Evolutionary conservation across 2,797 vertebrate genomes (phyloP).

Genomic region (Hemibagrus guttatus): DNA sequence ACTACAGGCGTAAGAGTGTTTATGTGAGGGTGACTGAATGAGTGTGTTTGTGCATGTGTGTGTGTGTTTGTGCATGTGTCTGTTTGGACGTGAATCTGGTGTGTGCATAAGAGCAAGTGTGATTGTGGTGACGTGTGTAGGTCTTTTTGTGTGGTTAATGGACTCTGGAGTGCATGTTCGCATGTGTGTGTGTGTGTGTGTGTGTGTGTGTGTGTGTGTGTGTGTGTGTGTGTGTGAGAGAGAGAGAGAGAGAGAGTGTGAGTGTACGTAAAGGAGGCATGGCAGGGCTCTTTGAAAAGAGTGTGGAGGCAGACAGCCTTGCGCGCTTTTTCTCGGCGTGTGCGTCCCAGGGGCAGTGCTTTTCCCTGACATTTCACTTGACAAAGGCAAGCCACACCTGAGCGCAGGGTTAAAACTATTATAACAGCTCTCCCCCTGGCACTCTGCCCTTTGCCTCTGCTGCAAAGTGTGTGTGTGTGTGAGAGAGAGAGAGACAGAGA

Average conservation of each 20-base stretch:
- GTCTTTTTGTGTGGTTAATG: slow-evolving; percentile 52
- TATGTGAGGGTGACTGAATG: neutral
- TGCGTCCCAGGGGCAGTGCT: slow-evolving; percentile 68
- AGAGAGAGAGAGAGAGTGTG: neutral
- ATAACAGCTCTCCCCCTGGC: slow-evolving; percentile 72
- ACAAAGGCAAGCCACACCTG: slow-evolving; percentile 80
- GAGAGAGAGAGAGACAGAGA: neutral
- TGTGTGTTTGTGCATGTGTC: slow-evolving; percentile 27
- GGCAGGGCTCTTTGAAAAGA: slow-evolving; percentile 53
- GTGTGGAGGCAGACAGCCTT: slow-evolving; percentile 54
- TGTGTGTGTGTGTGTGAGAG: slow-evolving; percentile 35
- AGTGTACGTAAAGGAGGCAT: slow-evolving; percentile 41
- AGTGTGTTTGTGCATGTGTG: neutral
- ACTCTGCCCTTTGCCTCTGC: slow-evolving; percentile 71
- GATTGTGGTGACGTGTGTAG: slow-evolving; percentile 34
- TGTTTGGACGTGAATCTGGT: slow-evolving; percentile 10
- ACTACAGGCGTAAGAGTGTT: slow-evolving; percentile 7
- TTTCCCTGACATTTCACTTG: slow-evolving; percentile 81
- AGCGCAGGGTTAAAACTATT: slow-evolving; percentile 80
- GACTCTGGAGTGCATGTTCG: slow-evolving; percentile 50
- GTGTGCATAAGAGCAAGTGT: slow-evolving; percentile 27
- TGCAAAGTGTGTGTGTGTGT: slow-evolving; percentile 62
- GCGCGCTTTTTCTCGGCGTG: slow-evolving; percentile 48
- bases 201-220: slow-evolving; percentile 38
- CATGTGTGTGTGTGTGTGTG: slow-evolving; percentile 29